Base-by-base conservation (phyloP, 2,888 invertebrate species). In the Agrochola lota region DNA sequence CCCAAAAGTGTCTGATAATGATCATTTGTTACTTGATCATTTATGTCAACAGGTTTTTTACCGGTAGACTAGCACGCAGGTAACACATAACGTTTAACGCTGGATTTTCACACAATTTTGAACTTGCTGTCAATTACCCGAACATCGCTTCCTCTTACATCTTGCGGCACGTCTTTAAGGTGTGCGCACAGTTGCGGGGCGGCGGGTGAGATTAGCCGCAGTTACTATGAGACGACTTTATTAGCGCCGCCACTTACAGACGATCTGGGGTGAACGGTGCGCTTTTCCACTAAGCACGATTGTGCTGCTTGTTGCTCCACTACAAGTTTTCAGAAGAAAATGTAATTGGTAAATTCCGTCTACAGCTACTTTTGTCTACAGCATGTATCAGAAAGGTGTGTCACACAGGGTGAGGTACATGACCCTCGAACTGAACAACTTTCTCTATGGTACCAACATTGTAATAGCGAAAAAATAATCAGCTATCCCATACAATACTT, bases 161-260 rank as follows among this genome's bases (percentile, higher is more conserved):
- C 81, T 92, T 91, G 77, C 4, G 66, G 68, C 84, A 26, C 49
- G 57, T 80, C 85, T 88, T 91, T 86, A 93, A 94, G 93, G 93
- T 94, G 92, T 85, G 90, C 86, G 85, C 91, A 89, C 80, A 87
- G 75, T 63, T 30, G 91, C 90, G 89, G 85, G 35, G 85, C 80
- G 89, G 87, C 86, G 89, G 71, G 90, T 82, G 88, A 91, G 94
- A 93, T 93, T 92, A 93, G 92, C 93, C 92, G 91, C 91, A 92
- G 91, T 91, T 92, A 92, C 91, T 92, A 90, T 88, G 92, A 92
- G 92, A 92, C 91, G 93, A 91, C 93, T 95, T 94, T 94, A 95
- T 94, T 95, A 94, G 93, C 91, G 90, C 88, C 87, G 88, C 89
- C 91, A 88, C 88, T 86, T 88, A 90, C 90, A 88, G 86, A 71